These are phyloP conservation scores for Diarsia dahlii DNA, from an alignment of 2,888 invertebrate genomes.

Conservation along the genomic window DNA sequence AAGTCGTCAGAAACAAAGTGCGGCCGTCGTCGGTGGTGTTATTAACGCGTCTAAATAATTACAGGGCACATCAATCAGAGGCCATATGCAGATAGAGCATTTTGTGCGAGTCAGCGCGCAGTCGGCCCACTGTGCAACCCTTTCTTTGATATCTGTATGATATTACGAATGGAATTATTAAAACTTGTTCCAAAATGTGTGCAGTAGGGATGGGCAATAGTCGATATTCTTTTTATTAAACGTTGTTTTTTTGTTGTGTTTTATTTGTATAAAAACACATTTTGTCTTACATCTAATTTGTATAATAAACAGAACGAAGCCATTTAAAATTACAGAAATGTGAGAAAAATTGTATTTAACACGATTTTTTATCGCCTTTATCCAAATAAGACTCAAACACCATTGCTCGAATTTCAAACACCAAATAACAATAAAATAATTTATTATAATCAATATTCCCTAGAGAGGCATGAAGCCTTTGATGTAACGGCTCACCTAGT, in stretches of 20 bases:
- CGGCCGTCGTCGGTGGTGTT: constrained; percentile 89
- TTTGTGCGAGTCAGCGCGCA: constrained; percentile 90
- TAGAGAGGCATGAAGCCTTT: constrained; percentile 63
- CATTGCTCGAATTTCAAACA: constrained; percentile 10
- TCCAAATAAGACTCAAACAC: constrained; percentile 3
- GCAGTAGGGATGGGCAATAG: constrained; percentile 72
- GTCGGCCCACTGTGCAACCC: constrained; percentile 89
- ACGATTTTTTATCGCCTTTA: not conserved
- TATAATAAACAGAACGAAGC: not conserved
- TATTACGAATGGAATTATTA: constrained; percentile 87
- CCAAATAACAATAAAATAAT: constrained; percentile 55
- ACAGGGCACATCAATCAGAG: constrained; percentile 90
- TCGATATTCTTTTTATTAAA: constrained; percentile 56
- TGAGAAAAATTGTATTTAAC: not conserved
- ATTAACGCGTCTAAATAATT: constrained; percentile 91
- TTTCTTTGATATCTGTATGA: constrained; percentile 89
- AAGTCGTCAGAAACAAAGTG: constrained; percentile 90
- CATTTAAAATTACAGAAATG: not conserved
- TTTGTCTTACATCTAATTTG: not conserved
- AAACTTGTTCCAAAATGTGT: constrained; percentile 77
- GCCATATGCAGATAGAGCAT: constrained; percentile 89
- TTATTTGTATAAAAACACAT: not conserved
- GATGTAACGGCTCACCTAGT: constrained; percentile 70
- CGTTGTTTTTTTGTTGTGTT: not conserved
- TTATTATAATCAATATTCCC: constrained; percentile 67